Conservation (phyloP, 2,113 vertebrate species). For the Paedocypris sp. region DNA sequence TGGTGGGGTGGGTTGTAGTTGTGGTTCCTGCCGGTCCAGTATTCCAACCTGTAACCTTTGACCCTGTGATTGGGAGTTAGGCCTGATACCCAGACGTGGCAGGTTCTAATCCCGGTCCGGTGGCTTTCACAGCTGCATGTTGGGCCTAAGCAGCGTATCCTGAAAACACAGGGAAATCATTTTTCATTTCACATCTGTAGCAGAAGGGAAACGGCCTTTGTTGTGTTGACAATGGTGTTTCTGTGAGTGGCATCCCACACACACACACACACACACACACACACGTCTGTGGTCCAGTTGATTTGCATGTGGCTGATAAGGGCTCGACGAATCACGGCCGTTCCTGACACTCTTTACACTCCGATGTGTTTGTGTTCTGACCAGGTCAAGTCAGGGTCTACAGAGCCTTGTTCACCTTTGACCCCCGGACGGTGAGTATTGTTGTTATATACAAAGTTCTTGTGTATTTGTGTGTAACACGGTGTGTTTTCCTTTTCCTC, state of each 20-base stretch:
- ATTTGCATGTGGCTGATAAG: background rate
- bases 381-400: conserved; percentile 94
- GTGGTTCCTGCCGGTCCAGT: too few relatives aligned
- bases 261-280: too few relatives aligned
- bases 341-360: background rate
- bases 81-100: too few relatives aligned
- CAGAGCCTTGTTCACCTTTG: conserved; percentile 88
- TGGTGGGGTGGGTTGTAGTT: too few relatives aligned
- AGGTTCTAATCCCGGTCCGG: too few relatives aligned
- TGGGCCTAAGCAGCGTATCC: too few relatives aligned
- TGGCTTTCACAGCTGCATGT: too few relatives aligned
- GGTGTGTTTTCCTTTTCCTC: conserved; percentile 31
- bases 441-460: background rate
- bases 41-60: too few relatives aligned
- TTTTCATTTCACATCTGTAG: too few relatives aligned
- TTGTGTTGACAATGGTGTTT: background rate
- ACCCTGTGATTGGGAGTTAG: too few relatives aligned
- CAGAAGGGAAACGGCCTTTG: background rate
- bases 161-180: background rate
- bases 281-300: background rate
- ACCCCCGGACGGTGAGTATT: conserved; percentile 87
- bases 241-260: too few relatives aligned
- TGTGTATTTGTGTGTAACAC: background rate
- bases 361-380: conserved; percentile 1
- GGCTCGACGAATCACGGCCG: background rate